Evolutionary conservation across 92 coral and sea anemone species (phyloP).

Genomic region (Zoanthus gigantus): DNA sequence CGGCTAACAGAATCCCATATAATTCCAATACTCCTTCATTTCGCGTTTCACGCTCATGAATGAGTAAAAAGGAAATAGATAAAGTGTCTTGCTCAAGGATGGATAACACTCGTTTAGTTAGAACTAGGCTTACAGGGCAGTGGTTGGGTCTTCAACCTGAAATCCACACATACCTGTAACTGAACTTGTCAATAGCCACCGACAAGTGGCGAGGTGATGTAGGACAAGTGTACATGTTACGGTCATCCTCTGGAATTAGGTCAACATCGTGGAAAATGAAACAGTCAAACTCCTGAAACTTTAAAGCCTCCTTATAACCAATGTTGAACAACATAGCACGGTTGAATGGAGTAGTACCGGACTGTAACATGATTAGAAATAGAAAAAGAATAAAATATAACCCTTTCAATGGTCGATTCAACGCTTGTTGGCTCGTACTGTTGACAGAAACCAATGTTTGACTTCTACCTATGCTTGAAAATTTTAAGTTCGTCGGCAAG

Average conservation of each 20-base stretch:
- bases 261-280: constrained; percentile 97
- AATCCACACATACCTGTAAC: constrained; percentile 68
- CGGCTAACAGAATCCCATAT: no score
- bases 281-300: constrained; percentile 82
- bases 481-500: no score
- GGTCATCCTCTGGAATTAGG: constrained; percentile 94
- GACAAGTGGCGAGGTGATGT: constrained; percentile 92
- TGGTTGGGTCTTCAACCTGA: not conserved
- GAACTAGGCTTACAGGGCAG: not conserved
- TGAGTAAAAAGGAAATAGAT: no score
- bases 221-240: constrained; percentile 90
- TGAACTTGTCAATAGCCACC: constrained; percentile 90
- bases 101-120: no score
- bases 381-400: not conserved
- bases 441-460: no score
- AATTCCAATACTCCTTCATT: no score
- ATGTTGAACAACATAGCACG: constrained; percentile 95
- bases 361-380: constrained; percentile 49
- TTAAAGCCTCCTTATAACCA: constrained; percentile 91
- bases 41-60: no score
- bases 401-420: no score
- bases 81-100: no score
- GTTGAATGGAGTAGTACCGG: constrained; percentile 87
- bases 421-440: no score
- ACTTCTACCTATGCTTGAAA: no score